Evolutionary conservation across 2,113 vertebrate species (phyloP).

Genomic region (Leuciscus idus): DNA sequence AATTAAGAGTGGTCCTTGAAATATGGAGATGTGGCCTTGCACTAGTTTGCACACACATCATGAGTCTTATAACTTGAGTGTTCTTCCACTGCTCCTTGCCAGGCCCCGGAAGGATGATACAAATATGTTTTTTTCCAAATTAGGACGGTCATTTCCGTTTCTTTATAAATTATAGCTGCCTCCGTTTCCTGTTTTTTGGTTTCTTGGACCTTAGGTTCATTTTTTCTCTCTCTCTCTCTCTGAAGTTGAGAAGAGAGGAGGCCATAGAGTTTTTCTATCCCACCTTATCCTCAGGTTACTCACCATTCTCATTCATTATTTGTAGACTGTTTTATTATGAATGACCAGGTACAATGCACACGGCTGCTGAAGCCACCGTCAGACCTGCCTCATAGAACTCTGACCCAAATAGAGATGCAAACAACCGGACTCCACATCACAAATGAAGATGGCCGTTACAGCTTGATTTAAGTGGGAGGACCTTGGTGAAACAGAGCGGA

Average conservation of each 20-base stretch:
- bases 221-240: background rate
- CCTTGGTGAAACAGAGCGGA: background rate
- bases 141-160: background rate
- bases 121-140: background rate
- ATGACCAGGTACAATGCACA: constrained; percentile 76
- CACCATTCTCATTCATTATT: constrained; percentile 79
- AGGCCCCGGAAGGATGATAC: background rate
- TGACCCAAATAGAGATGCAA: constrained; percentile 65
- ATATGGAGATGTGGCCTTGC: background rate
- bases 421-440: background rate
- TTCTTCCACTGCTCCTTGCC: constrained; percentile 19
- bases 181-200: constrained; percentile 20
- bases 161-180: background rate
- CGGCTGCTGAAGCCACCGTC: constrained; percentile 52
- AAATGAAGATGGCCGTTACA: constrained; percentile 20
- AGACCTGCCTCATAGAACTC: constrained; percentile 48
- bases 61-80: constrained; percentile 8
- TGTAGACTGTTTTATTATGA: constrained; percentile 73
- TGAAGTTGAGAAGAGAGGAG: background rate
- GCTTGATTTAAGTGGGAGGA: constrained; percentile 10
- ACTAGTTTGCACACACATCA: constrained; percentile 5
- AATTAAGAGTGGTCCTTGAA: constrained; percentile 25
- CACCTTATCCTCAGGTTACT: constrained; percentile 77
- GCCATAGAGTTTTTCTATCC: constrained; percentile 53
- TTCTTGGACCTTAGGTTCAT: background rate